Evolutionary conservation across 1,140 invertebrate species (phyloP).

Genomic region (Drosophila kurseongensis): DNA sequence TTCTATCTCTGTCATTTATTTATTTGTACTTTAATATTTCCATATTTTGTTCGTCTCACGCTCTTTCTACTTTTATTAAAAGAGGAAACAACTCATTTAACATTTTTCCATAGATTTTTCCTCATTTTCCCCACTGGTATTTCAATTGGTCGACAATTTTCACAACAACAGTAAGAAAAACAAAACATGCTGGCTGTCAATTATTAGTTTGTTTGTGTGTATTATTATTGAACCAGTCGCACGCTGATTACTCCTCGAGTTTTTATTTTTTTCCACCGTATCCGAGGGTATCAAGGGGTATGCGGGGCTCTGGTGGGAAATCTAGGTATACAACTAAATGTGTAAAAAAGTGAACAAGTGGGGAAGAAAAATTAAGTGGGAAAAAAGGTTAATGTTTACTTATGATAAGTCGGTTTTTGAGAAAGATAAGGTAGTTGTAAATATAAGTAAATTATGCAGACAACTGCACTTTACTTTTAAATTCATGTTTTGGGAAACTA

Average conservation of each 20-base stretch:
- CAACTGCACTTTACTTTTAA: too few species aligned
- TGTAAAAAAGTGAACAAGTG: too few species aligned
- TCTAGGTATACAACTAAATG: not conserved
- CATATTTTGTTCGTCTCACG: conserved; percentile 2
- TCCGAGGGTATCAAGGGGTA: conserved; percentile 13
- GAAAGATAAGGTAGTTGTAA: too few species aligned
- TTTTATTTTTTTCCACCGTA: conserved; percentile 12
- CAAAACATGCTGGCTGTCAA: conserved; percentile 46
- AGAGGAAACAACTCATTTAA: conserved; percentile 74
- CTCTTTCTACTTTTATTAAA: conserved; percentile 45
- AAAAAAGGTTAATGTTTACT: not conserved
- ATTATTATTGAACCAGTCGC: conserved; percentile 47
- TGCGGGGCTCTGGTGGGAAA: not conserved
- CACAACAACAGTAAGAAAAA: conserved; percentile 33
- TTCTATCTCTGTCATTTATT: conserved; percentile 4
- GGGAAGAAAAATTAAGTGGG: conserved; percentile 5
- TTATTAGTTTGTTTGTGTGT: conserved; percentile 35
- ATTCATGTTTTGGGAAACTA: too few species aligned
- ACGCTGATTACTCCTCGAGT: conserved; percentile 45
- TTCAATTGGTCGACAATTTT: conserved; percentile 47
- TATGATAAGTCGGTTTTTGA: not conserved
- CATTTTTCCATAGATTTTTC: conserved; percentile 53
- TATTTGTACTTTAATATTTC: conserved; percentile 25
- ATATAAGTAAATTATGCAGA: too few species aligned
- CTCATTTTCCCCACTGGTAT: conserved; percentile 22